phyloP scores from a whole-genome alignment of 2,888 invertebrate species.

The Hetaerina titia region DNA sequence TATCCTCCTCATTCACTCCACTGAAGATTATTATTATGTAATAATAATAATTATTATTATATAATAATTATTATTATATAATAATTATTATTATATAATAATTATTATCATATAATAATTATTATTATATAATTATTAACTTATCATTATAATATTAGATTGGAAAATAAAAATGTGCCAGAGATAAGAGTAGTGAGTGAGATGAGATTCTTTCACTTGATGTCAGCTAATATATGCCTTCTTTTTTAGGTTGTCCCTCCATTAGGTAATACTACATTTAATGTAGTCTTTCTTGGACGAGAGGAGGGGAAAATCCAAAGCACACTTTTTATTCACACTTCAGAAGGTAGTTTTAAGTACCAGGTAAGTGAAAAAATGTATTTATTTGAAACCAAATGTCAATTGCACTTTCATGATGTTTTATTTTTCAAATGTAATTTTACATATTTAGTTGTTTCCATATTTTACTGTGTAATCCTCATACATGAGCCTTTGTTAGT shows the following conservation, averaged over 20 bases:
- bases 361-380: constrained; percentile 79
- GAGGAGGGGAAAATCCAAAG: constrained; percentile 93
- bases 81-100: too few species aligned
- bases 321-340: constrained; percentile 95
- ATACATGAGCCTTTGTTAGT: neutral
- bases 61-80: too few species aligned
- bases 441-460: constrained; percentile 56
- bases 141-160: too few species aligned
- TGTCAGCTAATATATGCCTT: constrained; percentile 69
- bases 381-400: neutral
- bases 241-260: constrained; percentile 89
- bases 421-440: constrained; percentile 28
- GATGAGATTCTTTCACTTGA: neutral
- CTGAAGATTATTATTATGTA: too few species aligned
- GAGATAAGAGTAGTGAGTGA: neutral
- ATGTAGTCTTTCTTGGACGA: constrained; percentile 96
- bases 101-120: too few species aligned
- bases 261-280: constrained; percentile 95
- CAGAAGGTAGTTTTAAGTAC: constrained; percentile 93
- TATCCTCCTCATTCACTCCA: too few species aligned
- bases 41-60: too few species aligned
- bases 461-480: constrained; percentile 39
- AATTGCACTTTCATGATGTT: constrained; percentile 49
- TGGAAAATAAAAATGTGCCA: too few species aligned
- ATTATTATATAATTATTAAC: too few species aligned